phyloP scores from a whole-genome alignment of 2,888 invertebrate species.

The Calliphora vomitoria region DNA sequence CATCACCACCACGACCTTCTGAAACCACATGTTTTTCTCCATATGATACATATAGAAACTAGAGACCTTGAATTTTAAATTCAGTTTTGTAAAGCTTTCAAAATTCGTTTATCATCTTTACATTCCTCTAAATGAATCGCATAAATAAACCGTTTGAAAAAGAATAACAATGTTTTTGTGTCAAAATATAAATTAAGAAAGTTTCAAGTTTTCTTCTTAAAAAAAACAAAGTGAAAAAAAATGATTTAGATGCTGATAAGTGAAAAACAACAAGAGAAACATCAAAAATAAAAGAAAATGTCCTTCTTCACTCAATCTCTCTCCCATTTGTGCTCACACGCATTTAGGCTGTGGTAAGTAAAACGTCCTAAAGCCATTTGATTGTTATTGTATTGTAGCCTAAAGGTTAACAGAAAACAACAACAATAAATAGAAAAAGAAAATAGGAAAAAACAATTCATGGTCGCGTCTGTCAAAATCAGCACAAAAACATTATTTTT shows the following conservation, averaged over 20 bases:
- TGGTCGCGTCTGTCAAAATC: constrained; percentile 74
- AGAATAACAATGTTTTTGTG: constrained; percentile 52
- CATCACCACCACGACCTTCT: too few relatives aligned
- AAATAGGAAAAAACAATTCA: constrained; percentile 62
- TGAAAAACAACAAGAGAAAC: constrained; percentile 42
- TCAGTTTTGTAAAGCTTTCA: too few relatives aligned
- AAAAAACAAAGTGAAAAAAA: constrained; percentile 48
- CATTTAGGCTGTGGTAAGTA: constrained; percentile 35
- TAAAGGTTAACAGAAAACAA: constrained; percentile 9
- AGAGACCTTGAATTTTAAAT: too few relatives aligned
- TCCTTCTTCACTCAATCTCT: constrained; percentile 22
- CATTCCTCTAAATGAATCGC: neutral
- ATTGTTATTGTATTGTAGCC: constrained; percentile 53
- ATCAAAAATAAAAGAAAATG: neutral
- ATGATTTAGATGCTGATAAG: constrained; percentile 69
- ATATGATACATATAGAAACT: too few relatives aligned
- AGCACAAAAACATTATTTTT: constrained; percentile 63
- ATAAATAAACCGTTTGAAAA: neutral
- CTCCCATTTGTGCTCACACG: neutral
- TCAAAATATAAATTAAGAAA: constrained; percentile 67
- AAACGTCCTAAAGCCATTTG: constrained; percentile 51
- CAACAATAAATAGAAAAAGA: neutral
- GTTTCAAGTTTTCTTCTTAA: constrained; percentile 52
- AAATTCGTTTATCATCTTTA: neutral
- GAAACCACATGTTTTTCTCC: too few relatives aligned